Evolutionary conservation across 1,140 invertebrate species (phyloP).

Genomic region (Lepidurus couesii): DNA sequence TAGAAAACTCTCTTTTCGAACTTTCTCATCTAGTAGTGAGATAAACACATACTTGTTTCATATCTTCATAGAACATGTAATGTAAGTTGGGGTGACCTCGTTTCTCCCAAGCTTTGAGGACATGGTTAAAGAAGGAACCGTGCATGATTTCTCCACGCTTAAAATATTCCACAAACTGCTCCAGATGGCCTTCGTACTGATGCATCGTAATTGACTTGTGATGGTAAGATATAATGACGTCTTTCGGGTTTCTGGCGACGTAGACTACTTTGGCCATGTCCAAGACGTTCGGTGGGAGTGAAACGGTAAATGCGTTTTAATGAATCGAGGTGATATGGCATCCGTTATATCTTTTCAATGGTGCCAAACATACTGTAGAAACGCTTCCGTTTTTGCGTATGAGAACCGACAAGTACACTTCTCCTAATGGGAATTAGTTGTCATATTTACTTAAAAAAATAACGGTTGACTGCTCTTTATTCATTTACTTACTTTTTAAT

Average conservation of each 20-base stretch:
- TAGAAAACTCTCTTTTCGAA: background rate
- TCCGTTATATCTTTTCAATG: background rate
- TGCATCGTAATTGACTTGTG: slow-evolving; percentile 58
- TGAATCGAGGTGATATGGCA: slow-evolving; percentile 39
- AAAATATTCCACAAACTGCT: slow-evolving; percentile 31
- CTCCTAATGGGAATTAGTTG: background rate
- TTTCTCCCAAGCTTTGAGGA: slow-evolving; percentile 35
- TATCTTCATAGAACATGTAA: slow-evolving; percentile 39
- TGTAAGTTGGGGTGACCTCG: slow-evolving; percentile 38
- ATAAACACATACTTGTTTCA: slow-evolving; percentile 33
- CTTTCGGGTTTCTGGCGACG: slow-evolving; percentile 75
- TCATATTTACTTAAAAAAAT: background rate
- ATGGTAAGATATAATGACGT: slow-evolving; percentile 76
- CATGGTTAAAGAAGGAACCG: slow-evolving; percentile 37
- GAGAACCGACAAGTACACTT: background rate
- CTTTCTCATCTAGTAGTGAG: too few relatives aligned
- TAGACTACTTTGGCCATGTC: slow-evolving; percentile 63
- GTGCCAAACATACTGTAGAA: background rate
- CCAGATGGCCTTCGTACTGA: slow-evolving; percentile 41
- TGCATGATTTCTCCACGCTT: slow-evolving; percentile 33
- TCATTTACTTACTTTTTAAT: background rate
- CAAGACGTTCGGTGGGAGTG: slow-evolving; percentile 60
- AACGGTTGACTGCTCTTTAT: too few relatives aligned
- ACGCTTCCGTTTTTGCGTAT: background rate
- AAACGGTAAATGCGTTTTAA: slow-evolving; percentile 63